Base-by-base conservation (phyloP, 1,140 invertebrate genomes). In the Pachypeltis micranthus region DNA sequence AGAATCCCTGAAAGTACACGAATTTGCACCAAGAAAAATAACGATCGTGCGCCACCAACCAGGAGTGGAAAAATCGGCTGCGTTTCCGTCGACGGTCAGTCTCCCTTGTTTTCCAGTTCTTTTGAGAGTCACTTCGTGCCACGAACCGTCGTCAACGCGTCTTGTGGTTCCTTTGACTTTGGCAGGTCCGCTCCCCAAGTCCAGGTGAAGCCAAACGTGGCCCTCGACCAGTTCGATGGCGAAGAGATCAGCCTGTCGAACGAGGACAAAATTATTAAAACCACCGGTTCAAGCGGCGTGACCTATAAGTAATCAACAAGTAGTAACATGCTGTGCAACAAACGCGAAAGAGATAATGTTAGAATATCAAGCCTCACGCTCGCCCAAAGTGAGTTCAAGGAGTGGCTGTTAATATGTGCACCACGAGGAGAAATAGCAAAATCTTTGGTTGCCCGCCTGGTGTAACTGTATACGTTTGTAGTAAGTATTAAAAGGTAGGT, bases 161-260 rank as follows among this genome's bases (percentile, higher is more conserved):
- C 85, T 75, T 44, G 86, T 79, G 0, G 91, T 92, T 0, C 88
- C 87, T 68, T 90, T 82, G 14, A 94, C 84, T 70, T 92, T 87
- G 0, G 90, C 82, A 0, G 87, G 81, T 0, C 93, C 94, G n/a
- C 90, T 91, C 0, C 94, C 94, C 19, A 97, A 77, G 73, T 96
- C 90, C 60, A 94, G 76, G 66, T 96, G 88, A 16, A 96, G 81
- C 73, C 91, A 96, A 56, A 98, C 82, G 71, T 96, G 88, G 0
- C 94, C 93, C 66, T 91, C 91, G 39, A 96, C 80, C 64, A 98
- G 80, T 75, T 98, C 95, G 66, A 98, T 85, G 10, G 93, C 93
- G 72, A 98, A 93, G 51, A 95, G 82, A 73, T 96, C 92, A 54
- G 85, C 82, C 85, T 92, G 77, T n/a, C n/a, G n/a, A n/a, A n/a